A percentile compares a stretch with the other conserved stretches of the same genome.
These are phyloP conservation scores for Pomacea maculata DNA, from an alignment of 1,140 invertebrate genomes.

Conservation along the genomic window DNA sequence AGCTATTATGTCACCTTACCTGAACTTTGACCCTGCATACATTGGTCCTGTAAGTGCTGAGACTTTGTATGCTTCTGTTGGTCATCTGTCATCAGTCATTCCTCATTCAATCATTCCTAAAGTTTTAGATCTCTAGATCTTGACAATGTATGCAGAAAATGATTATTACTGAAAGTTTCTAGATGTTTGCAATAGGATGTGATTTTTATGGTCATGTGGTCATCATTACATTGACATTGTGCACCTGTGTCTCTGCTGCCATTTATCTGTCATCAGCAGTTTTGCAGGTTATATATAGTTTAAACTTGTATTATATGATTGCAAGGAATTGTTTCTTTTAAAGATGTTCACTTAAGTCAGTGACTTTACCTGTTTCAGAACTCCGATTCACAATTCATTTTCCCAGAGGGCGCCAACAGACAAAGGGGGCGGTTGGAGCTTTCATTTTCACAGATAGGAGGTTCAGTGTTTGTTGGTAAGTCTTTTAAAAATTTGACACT, in stretches of 20 bases:
- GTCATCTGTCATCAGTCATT: no score
- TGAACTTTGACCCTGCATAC: slow-evolving; percentile 90
- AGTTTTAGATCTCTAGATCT: no score
- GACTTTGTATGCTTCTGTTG: background rate
- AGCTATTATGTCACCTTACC: slow-evolving; percentile 80
- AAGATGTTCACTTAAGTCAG: background rate
- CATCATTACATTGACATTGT: background rate
- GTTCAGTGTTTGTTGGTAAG: slow-evolving; percentile 64
- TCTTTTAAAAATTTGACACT: background rate
- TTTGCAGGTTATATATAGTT: no score
- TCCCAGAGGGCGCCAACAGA: slow-evolving; percentile 85
- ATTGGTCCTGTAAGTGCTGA: slow-evolving; percentile 74
- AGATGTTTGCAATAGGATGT: no score
- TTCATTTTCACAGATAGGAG: slow-evolving; percentile 93
- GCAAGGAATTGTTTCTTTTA: background rate
- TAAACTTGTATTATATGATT: no score
- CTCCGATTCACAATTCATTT: slow-evolving; percentile 84
- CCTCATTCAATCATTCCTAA: no score
- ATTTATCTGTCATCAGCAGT: no score
- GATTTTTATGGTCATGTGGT: background rate
- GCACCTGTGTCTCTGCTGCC: no score
- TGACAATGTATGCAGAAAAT: no score
- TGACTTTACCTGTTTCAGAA: slow-evolving; percentile 23
- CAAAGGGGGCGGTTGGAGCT: slow-evolving; percentile 86
- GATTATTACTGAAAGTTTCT: no score